These are phyloP conservation scores for Nymphalis c-album DNA, from an alignment of 2,888 invertebrate genomes.

Conservation along the genomic window DNA sequence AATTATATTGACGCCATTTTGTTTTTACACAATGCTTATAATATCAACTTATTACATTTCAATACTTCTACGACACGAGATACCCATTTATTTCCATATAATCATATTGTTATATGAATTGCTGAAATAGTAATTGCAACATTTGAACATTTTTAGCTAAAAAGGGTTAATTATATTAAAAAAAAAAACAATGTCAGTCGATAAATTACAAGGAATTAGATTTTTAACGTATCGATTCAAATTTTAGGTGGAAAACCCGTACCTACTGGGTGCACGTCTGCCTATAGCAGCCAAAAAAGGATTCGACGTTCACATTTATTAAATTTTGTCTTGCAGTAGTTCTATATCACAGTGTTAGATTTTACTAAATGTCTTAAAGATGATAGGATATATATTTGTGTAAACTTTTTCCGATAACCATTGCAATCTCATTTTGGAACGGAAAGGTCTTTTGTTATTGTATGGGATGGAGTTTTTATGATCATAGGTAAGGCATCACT, in stretches of 20 bases:
- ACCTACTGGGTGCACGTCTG: constrained; percentile 90
- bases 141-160: too few species aligned
- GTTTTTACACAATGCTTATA: too few species aligned
- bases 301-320: constrained; percentile 82
- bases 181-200: background rate
- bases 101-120: too few species aligned
- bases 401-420: constrained; percentile 39
- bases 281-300: constrained; percentile 97
- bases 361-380: constrained; percentile 45
- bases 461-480: constrained; percentile 1
- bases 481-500: constrained; percentile 17
- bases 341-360: constrained; percentile 38
- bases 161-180: too few species aligned
- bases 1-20: too few species aligned
- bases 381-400: constrained; percentile 39
- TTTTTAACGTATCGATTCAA: constrained; percentile 19
- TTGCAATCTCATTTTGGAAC: constrained; percentile 54
- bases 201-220: constrained; percentile 4
- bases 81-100: too few species aligned
- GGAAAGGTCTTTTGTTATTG: constrained; percentile 2
- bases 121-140: too few species aligned
- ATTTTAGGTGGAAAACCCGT: constrained; percentile 89
- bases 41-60: too few species aligned
- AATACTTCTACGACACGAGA: too few species aligned
- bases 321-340: constrained; percentile 46